Percentiles rank a stretch among this genome's conserved stretches.
phyloP scores from a whole-genome alignment of 2,113 vertebrate genomes.

The Phyllostomus discolor region DNA sequence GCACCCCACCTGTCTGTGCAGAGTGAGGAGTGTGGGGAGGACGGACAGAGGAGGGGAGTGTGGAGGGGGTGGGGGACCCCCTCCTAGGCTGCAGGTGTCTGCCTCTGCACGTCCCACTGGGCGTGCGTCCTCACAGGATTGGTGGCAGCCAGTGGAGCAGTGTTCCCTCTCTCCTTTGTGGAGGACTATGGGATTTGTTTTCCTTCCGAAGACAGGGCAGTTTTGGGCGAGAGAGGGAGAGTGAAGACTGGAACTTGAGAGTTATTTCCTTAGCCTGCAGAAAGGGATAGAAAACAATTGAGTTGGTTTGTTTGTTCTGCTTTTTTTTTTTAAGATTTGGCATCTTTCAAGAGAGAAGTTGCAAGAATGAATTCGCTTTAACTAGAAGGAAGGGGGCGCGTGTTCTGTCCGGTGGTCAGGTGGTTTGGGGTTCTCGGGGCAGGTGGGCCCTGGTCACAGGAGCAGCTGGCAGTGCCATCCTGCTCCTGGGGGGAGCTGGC shows the following conservation, averaged over 20 bases:
- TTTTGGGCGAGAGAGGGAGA: neutral
- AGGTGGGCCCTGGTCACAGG: fast-evolving
- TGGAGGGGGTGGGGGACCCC: fast-evolving
- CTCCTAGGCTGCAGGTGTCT: neutral
- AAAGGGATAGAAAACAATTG: neutral
- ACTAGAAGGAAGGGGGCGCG: neutral
- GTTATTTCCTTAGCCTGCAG: neutral
- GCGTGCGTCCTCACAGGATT: neutral
- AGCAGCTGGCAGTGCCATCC: neutral
- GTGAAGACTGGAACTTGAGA: neutral
- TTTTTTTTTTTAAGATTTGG: neutral
- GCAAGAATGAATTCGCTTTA: neutral
- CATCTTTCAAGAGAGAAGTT: neutral
- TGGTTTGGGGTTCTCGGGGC: fast-evolving
- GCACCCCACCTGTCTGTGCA: neutral
- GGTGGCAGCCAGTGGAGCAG: neutral
- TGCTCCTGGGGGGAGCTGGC: neutral
- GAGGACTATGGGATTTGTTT: neutral
- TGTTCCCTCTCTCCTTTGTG: neutral
- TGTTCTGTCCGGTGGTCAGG: neutral
- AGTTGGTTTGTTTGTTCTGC: neutral
- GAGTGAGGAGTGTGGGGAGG: neutral
- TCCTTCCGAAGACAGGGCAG: neutral
- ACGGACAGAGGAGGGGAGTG: neutral
- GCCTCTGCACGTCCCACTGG: neutral